Percentiles rank a stretch among this genome's conserved stretches.
Evolutionary conservation across 1,140 invertebrate species (phyloP).

Genomic region (Macrobrachium nipponense): DNA sequence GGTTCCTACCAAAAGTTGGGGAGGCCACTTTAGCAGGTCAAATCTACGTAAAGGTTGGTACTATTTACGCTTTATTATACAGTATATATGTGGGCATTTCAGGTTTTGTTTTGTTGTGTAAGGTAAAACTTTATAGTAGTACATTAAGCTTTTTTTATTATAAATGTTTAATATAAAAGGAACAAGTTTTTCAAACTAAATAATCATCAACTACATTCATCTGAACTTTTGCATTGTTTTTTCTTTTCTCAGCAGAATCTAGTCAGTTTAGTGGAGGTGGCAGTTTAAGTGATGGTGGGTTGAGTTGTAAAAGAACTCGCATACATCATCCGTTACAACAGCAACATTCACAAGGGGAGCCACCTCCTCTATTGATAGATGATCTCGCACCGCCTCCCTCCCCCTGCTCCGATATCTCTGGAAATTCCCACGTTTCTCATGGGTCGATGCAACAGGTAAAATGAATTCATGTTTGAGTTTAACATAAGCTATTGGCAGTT

Average conservation of each 20-base stretch:
- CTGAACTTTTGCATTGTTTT: neutral
- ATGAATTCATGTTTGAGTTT: neutral
- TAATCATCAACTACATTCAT: neutral
- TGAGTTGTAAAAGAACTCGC: slow-evolving; percentile 32
- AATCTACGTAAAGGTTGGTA: slow-evolving; percentile 24
- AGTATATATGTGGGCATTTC: neutral
- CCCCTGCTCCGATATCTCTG: slow-evolving; percentile 45
- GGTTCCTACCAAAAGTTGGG: slow-evolving; percentile 30
- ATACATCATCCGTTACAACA: slow-evolving; percentile 22
- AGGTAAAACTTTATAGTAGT: too few species aligned
- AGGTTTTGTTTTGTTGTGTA: neutral
- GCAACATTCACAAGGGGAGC: slow-evolving; percentile 38
- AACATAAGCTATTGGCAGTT: too few species aligned
- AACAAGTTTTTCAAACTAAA: too few species aligned
- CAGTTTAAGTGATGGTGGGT: slow-evolving; percentile 32
- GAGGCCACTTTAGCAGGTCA: slow-evolving; percentile 11
- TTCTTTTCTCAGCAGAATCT: slow-evolving; percentile 27
- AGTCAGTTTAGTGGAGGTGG: slow-evolving; percentile 43
- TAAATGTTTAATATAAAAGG: too few species aligned
- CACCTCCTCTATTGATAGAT: slow-evolving; percentile 23
- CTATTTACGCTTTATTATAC: neutral
- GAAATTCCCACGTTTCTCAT: slow-evolving; percentile 38
- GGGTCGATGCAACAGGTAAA: slow-evolving; percentile 38
- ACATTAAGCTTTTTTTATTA: too few species aligned
- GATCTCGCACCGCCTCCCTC: slow-evolving; percentile 38